Evolutionary conservation across 2,113 vertebrate genomes (phyloP), one percentile per base, ranked within the genome.

Genomic region (Microcebus tavaratra): DNA sequence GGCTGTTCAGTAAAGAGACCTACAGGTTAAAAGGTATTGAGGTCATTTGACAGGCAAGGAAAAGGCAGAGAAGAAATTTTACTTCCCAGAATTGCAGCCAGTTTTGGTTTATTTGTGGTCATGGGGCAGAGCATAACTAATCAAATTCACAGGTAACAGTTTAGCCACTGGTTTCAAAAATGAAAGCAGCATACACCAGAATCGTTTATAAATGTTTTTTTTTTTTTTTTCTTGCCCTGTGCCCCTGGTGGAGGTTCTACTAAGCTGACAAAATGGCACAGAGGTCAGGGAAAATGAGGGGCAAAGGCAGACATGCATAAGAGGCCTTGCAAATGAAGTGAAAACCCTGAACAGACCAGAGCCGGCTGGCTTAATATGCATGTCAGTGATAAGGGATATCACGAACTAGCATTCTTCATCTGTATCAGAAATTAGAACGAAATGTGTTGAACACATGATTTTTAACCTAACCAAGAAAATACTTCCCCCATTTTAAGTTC

Each of bases 381-480:
- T 6, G 20, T 53, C 59, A 55, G 76, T 27, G 42, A 50, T n/a
- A 36, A 39, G 23, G 55, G 45, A 8, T n/a, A 18, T 14, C 21
- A 31, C 0, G 36, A 81, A 39, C n/a, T 48, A 5, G 21, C 23
- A 13, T 36, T 61, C 91, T 87, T 57, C 65, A 57, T 76, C 57
- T 50, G 18, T 20, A 29, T 65, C 53, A 55, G 55, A 78, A 81
- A 61, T n/a, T 8, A 57, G 48, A 42, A 79, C 57, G 53, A 81
- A 80, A 59, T 25, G 9, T 73, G 73, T 39, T 80, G 31, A 45
- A 39, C 61, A 9, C 61, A 59, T 73, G 61, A 76, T 55, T 68
- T 94, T 94, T 78, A 96, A 73, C 75, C 65, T 55, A 72, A 48
- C 17, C 63, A 61, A 39, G 90, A 85, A 88, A 53, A 76, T 76